These are phyloP conservation scores for Triplophysa dalaica DNA, from an alignment of 2,113 vertebrate species.

Conservation along the genomic window DNA sequence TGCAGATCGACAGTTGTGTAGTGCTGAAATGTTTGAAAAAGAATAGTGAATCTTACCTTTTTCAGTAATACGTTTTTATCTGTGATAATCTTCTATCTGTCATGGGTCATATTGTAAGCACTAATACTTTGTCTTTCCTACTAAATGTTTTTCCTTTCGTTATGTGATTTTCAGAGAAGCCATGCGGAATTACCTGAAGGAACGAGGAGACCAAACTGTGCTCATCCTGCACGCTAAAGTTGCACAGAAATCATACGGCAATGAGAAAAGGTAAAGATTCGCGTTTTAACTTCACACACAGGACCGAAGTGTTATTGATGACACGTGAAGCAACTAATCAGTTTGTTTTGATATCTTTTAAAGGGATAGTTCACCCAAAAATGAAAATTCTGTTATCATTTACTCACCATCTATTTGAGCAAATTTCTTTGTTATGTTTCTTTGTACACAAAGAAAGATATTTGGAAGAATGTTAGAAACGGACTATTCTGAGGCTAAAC, in stretches of 20 bases:
- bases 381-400: too few relatives aligned
- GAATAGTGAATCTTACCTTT: not conserved
- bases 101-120: not conserved
- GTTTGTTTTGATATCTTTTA: too few relatives aligned
- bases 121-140: not conserved
- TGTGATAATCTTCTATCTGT: not conserved
- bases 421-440: too few relatives aligned
- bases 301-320: too few relatives aligned
- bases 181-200: conserved; percentile 98
- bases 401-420: too few relatives aligned
- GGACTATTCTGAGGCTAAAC: too few relatives aligned
- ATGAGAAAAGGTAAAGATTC: conserved; percentile 80
- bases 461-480: too few relatives aligned
- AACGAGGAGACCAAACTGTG: conserved; percentile 98
- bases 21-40: not conserved
- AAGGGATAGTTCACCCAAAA: too few relatives aligned
- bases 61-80: not conserved
- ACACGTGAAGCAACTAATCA: too few relatives aligned
- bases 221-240: conserved; percentile 99
- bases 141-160: not conserved
- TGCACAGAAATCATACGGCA: conserved; percentile 98
- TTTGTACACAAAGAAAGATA: too few relatives aligned
- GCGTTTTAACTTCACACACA: too few relatives aligned
- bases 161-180: conserved; percentile 83
- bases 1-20: not conserved